Base-by-base conservation (phyloP, 64 coral and sea anemone species). In the Montipora capricornis region DNA sequence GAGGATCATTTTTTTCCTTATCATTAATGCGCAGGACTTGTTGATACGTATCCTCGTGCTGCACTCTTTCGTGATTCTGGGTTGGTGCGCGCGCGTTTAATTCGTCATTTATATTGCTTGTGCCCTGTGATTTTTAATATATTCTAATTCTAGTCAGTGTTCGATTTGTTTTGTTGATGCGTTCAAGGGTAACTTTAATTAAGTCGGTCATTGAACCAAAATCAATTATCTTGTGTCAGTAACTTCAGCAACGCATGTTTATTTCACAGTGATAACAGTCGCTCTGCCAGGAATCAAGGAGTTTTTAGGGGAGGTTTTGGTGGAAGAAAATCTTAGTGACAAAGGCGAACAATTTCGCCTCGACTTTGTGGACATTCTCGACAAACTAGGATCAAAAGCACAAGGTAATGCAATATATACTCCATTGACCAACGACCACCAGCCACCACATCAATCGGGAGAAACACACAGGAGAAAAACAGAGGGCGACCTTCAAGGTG, bases 231-330 rank as follows among this genome's bases (percentile, higher is more conserved):
- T n/a, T 16, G 67, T 24, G 66, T 3, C 15, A 67, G 15, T 75
- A 64, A 77, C 8, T 76, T 70, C 10, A n/a, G 59, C 16, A n/a
- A 47, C 52, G 62, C 83, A 55, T 69, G 80, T 91, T 92, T 45
- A 61, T 80, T 95, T 95, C 26, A 37, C 51, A 95, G 94, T 95
- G 89, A 95, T 95, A 22, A 74, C 87, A 67, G 6, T 92, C 80
- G 89, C 94, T 22, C 60, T 95, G 73, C 94, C 94, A 20, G 94
- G 94, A 75, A 88, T 95, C 52, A 50, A 87, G 47, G 64, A 73
- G 84, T 95, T 80, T 51, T 50, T 95, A n/a, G 74, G 81, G 60
- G 89, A 95, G 58, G 84, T 84, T 79, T 79, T 95, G 57, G 83
- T 64, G 53, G 71, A 76, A 44, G 94, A 95, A 73, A 90, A 74